These are phyloP conservation scores for Xenus cinereus DNA, from an alignment of 2,113 vertebrate species.

Conservation along the genomic window DNA sequence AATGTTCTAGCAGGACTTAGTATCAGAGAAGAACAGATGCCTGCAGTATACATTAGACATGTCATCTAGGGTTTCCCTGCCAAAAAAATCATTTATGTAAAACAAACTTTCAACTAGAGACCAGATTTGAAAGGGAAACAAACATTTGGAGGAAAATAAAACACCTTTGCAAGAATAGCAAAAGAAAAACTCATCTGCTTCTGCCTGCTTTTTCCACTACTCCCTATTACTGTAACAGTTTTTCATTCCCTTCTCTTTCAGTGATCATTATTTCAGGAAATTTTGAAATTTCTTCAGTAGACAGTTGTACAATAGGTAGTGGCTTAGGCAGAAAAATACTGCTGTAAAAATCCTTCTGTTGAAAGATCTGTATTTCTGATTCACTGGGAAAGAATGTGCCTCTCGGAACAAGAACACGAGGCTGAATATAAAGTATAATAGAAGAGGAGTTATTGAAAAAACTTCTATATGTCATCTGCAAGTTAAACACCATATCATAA, in stretches of 20 bases:
- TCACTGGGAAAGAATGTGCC: neutral
- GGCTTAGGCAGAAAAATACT: neutral
- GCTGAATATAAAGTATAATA: neutral
- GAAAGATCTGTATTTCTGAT: neutral
- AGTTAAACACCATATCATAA: neutral
- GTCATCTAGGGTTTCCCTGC: neutral
- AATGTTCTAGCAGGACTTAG: neutral
- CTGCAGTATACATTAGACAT: neutral
- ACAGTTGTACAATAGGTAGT: neutral
- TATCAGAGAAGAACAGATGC: neutral
- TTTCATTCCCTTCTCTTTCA: neutral
- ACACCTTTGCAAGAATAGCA: neutral
- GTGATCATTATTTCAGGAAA: neutral
- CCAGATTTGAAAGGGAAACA: neutral
- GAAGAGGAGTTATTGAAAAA: neutral
- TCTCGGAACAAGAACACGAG: neutral
- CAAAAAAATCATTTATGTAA: neutral
- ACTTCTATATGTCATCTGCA: neutral
- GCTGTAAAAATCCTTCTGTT: neutral
- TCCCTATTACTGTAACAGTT: neutral
- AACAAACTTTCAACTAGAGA: neutral
- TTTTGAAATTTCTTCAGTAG: neutral
- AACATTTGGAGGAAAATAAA: neutral
- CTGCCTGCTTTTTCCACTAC: neutral
- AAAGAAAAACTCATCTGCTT: neutral